A percentile compares a stretch with the other conserved stretches of the same genome.
Evolutionary conservation across 2,797 vertebrate genomes (phyloP).

Genomic region (Gymnopithys bicolor): DNA sequence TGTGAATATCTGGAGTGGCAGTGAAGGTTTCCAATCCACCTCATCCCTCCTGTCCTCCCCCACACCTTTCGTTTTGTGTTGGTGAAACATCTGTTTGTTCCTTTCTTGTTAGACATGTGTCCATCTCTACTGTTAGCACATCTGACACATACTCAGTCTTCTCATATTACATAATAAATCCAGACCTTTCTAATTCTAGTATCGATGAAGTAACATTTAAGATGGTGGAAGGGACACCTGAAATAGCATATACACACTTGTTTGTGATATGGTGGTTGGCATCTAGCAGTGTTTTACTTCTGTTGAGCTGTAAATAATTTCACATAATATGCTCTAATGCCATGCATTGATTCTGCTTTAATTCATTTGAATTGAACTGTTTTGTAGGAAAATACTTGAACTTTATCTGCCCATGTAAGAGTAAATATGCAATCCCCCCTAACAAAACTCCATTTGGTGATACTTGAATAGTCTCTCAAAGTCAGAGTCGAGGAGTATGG

Average conservation of each 20-base stretch:
- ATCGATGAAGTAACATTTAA: not conserved
- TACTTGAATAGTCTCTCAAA: constrained; percentile 28
- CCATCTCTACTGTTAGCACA: not conserved
- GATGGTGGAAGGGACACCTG: not conserved
- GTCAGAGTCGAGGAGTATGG: not conserved
- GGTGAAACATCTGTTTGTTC: not conserved
- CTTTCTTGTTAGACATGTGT: not conserved
- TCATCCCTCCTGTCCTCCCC: not conserved
- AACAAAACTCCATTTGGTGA: not conserved
- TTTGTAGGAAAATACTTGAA: constrained; percentile 30
- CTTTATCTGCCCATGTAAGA: not conserved
- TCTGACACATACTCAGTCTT: not conserved
- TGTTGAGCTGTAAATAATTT: not conserved
- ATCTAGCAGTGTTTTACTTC: not conserved
- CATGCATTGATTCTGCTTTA: not conserved
- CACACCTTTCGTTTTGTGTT: not conserved
- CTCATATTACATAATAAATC: not conserved
- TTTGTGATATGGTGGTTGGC: not conserved
- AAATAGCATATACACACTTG: rapidly evolving
- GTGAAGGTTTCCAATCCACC: not conserved
- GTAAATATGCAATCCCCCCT: not conserved
- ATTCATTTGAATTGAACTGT: not conserved
- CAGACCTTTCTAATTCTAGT: not conserved
- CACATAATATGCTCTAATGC: not conserved
- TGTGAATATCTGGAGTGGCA: not conserved